These are phyloP conservation scores for Blennius ocellaris DNA, from an alignment of 2,113 vertebrate species.

Conservation along the genomic window DNA sequence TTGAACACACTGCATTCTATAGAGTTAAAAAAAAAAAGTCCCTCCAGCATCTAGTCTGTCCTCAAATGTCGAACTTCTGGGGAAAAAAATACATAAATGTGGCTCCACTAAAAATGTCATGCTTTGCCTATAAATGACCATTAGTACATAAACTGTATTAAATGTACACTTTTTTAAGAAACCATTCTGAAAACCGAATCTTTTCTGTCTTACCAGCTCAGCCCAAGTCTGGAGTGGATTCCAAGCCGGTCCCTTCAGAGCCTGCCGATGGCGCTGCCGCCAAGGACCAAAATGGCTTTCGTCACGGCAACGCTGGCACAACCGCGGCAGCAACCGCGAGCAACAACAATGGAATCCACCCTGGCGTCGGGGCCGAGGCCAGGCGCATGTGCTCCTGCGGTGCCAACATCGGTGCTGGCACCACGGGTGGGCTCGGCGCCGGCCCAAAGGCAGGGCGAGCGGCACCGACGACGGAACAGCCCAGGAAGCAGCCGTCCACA, in stretches of 20 bases:
- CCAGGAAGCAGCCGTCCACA: slow-evolving; percentile 82
- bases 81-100: too few species aligned
- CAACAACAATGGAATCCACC: slow-evolving; percentile 82
- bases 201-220: slow-evolving; percentile 82
- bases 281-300: slow-evolving; percentile 83
- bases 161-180: too few species aligned
- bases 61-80: too few species aligned
- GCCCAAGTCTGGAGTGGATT: slow-evolving; percentile 88
- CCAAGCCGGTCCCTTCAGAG: slow-evolving; percentile 81
- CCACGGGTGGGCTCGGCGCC: not conserved
- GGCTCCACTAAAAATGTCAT: too few species aligned
- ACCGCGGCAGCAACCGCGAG: slow-evolving; percentile 45
- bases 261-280: slow-evolving; percentile 80
- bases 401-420: slow-evolving; percentile 57
- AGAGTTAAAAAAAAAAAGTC: too few species aligned
- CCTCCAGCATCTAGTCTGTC: too few species aligned
- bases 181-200: too few species aligned
- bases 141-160: too few species aligned
- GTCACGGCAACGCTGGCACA: slow-evolving; percentile 38
- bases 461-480: slow-evolving; percentile 73
- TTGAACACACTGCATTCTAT: too few species aligned
- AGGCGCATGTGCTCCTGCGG: slow-evolving; percentile 70
- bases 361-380: slow-evolving; percentile 51
- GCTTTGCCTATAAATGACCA: too few species aligned
- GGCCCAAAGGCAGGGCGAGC: not conserved